Conservation (phyloP, 2,888 invertebrate genomes). For the Lamellibrachia satsuma region DNA sequence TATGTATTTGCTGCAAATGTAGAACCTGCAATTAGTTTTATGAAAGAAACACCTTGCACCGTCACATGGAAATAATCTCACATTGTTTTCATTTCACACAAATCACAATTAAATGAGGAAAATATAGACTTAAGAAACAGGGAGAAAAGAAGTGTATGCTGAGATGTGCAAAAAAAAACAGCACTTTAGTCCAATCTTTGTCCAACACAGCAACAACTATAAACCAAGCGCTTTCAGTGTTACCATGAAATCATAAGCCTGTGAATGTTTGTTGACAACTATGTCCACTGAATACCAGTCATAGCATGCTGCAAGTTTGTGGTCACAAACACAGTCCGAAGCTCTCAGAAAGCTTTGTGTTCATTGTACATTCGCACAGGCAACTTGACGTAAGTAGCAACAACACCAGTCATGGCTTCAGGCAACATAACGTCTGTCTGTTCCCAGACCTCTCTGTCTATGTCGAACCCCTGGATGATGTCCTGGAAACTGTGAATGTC, state of each 20-base stretch:
- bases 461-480: constrained; percentile 42
- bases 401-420: constrained; percentile 38
- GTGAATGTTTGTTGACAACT: not conserved
- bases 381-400: constrained; percentile 36
- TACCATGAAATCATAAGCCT: not conserved
- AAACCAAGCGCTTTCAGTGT: not conserved
- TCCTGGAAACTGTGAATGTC: constrained; percentile 45
- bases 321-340: not conserved
- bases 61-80: no score
- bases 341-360: not conserved
- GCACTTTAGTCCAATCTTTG: not conserved
- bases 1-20: not conserved
- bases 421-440: constrained; percentile 38
- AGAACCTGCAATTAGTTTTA: not conserved
- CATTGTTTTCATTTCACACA: not conserved
- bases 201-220: not conserved
- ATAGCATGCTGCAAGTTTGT: no score
- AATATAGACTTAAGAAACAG: not conserved
- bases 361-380: constrained; percentile 31
- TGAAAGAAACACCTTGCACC: no score
- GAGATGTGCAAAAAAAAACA: not conserved
- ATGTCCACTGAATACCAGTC: not conserved
- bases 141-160: not conserved
- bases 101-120: not conserved
- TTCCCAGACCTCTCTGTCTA: constrained; percentile 42